Conservation (phyloP, 2,888 invertebrate species). For the Axea sp. region DNA sequence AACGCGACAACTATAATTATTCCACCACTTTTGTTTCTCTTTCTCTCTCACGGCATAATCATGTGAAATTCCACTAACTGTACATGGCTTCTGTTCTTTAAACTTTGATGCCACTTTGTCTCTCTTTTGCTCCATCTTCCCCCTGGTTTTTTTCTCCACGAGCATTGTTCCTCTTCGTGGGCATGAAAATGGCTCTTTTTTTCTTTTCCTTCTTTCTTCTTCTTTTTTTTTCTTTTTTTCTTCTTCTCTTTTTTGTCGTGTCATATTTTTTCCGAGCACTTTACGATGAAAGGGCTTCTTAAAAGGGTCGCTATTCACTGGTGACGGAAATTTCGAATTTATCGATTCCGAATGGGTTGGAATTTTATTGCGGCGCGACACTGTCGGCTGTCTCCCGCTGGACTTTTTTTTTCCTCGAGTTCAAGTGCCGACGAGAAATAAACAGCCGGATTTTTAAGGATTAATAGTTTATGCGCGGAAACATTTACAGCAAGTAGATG, state of each 20-base stretch:
- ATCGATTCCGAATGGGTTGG: conserved; percentile 31
- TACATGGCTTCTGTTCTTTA: conserved; percentile 31
- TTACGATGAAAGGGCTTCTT: conserved; percentile 26
- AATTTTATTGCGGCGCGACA: conserved; percentile 13
- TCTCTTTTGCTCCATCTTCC: conserved; percentile 18
- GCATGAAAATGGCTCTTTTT: conserved; percentile 27
- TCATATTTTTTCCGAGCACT: conserved; percentile 46
- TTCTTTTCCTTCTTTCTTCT: too few relatives aligned
- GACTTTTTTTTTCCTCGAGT: conserved; percentile 1
- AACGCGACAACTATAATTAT: conserved; percentile 7
- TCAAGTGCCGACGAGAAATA: conserved; percentile 10
- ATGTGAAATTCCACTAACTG: conserved; percentile 31
- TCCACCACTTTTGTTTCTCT: conserved; percentile 2
- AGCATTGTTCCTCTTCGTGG: conserved; percentile 29
- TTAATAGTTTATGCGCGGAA: conserved; percentile 36
- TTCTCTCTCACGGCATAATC: conserved; percentile 11
- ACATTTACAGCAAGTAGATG: conserved; percentile 10
- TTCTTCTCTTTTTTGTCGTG: conserved; percentile 13
- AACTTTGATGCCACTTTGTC: conserved; percentile 33
- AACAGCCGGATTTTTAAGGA: conserved; percentile 18
- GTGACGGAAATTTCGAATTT: conserved; percentile 36
- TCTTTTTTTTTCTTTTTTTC: too few relatives aligned
- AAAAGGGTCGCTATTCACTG: conserved; percentile 25
- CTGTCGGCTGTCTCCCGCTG: background rate
- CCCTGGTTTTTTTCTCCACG: background rate